These are phyloP conservation scores for Plutomurus gul DNA, from an alignment of 1,140 invertebrate species.

Conservation along the genomic window DNA sequence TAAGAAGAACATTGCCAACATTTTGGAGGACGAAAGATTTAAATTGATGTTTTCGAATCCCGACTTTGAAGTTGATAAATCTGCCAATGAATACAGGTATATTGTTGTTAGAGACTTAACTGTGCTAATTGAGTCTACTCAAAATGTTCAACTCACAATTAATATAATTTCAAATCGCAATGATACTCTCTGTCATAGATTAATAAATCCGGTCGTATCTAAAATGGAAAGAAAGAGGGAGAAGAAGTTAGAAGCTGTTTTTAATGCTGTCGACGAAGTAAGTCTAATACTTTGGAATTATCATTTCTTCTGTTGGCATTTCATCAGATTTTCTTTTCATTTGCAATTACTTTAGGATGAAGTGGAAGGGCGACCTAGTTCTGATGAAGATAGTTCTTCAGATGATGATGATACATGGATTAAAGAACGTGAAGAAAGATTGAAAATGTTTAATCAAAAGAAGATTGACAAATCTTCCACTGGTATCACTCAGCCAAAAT, in stretches of 20 bases:
- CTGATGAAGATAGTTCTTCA: conserved; percentile 61
- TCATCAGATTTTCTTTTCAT: background rate
- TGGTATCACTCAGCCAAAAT: conserved; percentile 60
- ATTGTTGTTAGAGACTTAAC: conserved; percentile 9
- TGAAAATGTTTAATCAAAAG: conserved; percentile 59
- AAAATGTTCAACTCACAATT: no score
- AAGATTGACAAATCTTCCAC: conserved; percentile 28
- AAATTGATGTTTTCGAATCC: conserved; percentile 87
- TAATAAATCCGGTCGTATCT: conserved; percentile 88
- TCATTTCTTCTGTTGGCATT: no score
- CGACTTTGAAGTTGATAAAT: conserved; percentile 90
- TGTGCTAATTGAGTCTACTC: background rate
- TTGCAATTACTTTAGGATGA: conserved; percentile 54
- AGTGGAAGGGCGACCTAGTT: conserved; percentile 57
- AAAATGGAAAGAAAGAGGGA: conserved; percentile 72
- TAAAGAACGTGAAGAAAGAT: conserved; percentile 77
- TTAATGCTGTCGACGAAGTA: conserved; percentile 62
- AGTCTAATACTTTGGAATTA: no score
- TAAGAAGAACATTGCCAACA: conserved; percentile 64
- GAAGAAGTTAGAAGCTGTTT: conserved; percentile 63
- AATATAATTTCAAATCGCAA: background rate
- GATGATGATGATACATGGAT: conserved; percentile 79
- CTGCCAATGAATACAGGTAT: conserved; percentile 77
- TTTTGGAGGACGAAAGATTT: conserved; percentile 87
- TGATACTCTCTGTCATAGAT: conserved; percentile 54